These are phyloP conservation scores for Halictus quadricinctus DNA, from an alignment of 2,888 invertebrate genomes.

Conservation along the genomic window DNA sequence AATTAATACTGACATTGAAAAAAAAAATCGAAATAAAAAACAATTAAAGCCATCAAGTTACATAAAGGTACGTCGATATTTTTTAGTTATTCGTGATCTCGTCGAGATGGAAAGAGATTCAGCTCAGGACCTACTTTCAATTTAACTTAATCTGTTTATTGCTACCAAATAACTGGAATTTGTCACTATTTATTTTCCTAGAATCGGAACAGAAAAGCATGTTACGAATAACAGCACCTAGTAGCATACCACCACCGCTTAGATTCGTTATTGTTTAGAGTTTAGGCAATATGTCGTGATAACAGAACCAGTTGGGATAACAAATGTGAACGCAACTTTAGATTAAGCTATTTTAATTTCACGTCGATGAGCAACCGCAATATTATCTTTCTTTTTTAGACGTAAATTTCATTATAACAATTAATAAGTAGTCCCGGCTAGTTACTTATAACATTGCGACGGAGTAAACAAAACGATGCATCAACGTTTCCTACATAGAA, in stretches of 20 bases:
- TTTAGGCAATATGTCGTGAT: background rate
- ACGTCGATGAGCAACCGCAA: background rate
- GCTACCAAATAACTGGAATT: too few species aligned
- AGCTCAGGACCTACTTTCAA: background rate
- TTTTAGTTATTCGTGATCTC: background rate
- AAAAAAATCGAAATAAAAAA: background rate
- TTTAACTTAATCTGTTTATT: background rate
- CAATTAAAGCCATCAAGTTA: background rate
- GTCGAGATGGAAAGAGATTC: background rate
- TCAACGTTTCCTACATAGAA: background rate
- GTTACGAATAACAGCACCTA: background rate
- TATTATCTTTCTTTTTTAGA: background rate
- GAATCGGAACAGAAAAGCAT: background rate
- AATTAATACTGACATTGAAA: background rate
- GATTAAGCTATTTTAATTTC: background rate
- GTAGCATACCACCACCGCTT: background rate
- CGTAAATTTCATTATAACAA: background rate
- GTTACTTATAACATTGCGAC: conserved; percentile 24
- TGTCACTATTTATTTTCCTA: background rate
- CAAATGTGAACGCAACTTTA: background rate
- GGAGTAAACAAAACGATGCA: conserved; percentile 7
- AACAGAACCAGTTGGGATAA: background rate
- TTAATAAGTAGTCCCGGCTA: background rate
- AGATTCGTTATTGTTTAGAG: background rate
- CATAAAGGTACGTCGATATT: too few species aligned